Evolutionary conservation across 2,113 vertebrate genomes (phyloP).

Genomic region (Plestiodon gilberti): DNA sequence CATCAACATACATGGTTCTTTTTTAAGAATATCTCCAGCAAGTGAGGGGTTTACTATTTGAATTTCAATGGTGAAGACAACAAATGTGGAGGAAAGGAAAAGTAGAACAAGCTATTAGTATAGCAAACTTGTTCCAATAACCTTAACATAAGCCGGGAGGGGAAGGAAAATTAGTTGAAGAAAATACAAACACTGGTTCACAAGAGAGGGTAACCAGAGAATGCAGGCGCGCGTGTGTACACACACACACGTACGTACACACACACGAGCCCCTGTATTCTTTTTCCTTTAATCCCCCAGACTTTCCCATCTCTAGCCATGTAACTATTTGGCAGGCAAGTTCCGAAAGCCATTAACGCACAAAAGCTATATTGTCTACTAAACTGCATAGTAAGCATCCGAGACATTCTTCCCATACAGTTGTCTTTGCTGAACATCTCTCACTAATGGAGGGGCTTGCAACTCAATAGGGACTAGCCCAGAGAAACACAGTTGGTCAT

Average conservation of each 20-base stretch:
- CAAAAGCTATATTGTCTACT: constrained; percentile 30
- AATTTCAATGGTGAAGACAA: background rate
- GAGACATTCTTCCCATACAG: constrained; percentile 21
- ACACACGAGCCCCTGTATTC: background rate
- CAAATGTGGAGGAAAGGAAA: background rate
- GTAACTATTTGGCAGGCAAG: constrained; percentile 21
- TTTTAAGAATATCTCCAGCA: background rate
- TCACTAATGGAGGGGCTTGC: constrained; percentile 27
- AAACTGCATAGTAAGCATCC: constrained; percentile 31
- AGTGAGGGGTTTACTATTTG: background rate
- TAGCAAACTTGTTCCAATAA: background rate
- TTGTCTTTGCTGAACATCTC: constrained; percentile 21
- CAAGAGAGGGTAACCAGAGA: background rate
- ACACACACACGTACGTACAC: background rate
- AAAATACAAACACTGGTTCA: background rate
- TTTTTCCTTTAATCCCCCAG: background rate
- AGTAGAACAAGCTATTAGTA: background rate
- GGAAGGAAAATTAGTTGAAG: background rate
- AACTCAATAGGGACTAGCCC: constrained; percentile 10
- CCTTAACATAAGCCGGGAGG: background rate
- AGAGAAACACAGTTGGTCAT: background rate
- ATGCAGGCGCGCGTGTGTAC: background rate
- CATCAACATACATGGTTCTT: background rate
- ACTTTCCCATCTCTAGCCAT: constrained; percentile 11
- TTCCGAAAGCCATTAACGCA: constrained; percentile 24